These are phyloP conservation scores for Dicrurus megarhynchus DNA, from an alignment of 2,113 vertebrate species.

Conservation along the genomic window DNA sequence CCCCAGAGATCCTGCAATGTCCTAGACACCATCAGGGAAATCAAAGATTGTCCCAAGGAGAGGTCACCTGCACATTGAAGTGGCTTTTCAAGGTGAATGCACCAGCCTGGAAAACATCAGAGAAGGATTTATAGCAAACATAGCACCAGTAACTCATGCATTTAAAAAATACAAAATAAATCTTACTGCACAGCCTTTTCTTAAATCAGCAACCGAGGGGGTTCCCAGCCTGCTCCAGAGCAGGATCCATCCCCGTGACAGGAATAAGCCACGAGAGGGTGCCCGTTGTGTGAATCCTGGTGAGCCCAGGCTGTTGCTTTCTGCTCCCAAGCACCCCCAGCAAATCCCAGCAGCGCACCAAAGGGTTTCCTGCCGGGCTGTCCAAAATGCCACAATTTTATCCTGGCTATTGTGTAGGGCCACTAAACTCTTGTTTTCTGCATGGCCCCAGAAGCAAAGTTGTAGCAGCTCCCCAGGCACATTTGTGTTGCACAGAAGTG, in stretches of 20 bases:
- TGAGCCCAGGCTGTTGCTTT: background rate
- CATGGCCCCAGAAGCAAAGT: background rate
- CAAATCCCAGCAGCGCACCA: background rate
- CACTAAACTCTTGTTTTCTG: background rate
- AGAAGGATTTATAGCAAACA: background rate
- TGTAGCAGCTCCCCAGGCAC: background rate
- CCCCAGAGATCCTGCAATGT: constrained; percentile 39
- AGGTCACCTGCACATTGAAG: background rate
- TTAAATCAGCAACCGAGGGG: background rate
- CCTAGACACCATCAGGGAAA: constrained; percentile 47
- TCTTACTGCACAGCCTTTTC: too few species aligned
- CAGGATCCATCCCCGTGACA: background rate
- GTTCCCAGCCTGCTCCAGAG: background rate
- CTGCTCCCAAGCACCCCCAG: background rate
- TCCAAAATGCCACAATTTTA: background rate
- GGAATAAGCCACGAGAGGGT: background rate
- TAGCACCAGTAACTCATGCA: background rate
- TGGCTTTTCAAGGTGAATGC: background rate
- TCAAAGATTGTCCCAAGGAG: constrained; percentile 59
- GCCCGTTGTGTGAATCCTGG: background rate
- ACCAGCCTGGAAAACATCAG: constrained; percentile 19
- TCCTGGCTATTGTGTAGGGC: background rate
- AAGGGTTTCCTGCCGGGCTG: background rate
- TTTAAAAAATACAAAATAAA: background rate
- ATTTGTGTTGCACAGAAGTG: background rate